A percentile compares a stretch with the other conserved stretches of the same genome.
These are phyloP conservation scores for Synanceia verrucosa DNA, from an alignment of 2,797 vertebrate species.

Conservation along the genomic window DNA sequence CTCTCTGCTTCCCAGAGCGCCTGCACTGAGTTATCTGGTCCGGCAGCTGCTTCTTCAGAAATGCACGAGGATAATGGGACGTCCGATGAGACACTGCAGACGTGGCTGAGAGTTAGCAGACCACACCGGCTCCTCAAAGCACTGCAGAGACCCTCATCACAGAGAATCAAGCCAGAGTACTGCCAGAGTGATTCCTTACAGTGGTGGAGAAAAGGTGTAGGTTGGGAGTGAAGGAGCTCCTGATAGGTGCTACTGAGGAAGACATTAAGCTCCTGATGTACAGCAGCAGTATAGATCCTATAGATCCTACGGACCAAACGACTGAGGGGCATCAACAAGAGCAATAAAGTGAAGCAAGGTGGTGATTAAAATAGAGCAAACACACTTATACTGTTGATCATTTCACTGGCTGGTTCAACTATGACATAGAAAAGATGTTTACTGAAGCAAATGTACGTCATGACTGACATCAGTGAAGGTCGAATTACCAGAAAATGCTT, in stretches of 20 bases:
- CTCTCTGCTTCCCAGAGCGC: not conserved
- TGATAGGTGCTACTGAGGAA: not conserved
- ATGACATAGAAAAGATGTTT: not conserved
- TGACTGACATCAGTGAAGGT: no score
- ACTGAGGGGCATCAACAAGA: not conserved
- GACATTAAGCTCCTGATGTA: not conserved
- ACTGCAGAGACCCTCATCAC: conserved; percentile 7
- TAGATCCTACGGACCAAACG: not conserved
- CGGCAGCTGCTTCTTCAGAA: conserved; percentile 18
- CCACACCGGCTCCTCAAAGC: not conserved
- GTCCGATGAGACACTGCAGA: conserved; percentile 22
- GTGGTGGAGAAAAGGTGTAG: not conserved
- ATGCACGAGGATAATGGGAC: conserved; percentile 38
- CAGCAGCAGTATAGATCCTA: not conserved
- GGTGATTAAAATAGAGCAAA: not conserved
- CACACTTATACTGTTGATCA: not conserved
- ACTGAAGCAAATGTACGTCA: no score
- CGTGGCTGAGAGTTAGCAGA: conserved; percentile 32
- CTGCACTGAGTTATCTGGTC: conserved; percentile 27
- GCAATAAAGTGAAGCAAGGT: not conserved
- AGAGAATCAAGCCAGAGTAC: conserved; percentile 4
- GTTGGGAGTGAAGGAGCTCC: not conserved
- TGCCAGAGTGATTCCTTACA: not conserved
- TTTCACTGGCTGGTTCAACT: not conserved
- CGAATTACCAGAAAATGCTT: no score